Conservation (phyloP, 2,113 vertebrate genomes). For the Ictalurus punctatus region DNA sequence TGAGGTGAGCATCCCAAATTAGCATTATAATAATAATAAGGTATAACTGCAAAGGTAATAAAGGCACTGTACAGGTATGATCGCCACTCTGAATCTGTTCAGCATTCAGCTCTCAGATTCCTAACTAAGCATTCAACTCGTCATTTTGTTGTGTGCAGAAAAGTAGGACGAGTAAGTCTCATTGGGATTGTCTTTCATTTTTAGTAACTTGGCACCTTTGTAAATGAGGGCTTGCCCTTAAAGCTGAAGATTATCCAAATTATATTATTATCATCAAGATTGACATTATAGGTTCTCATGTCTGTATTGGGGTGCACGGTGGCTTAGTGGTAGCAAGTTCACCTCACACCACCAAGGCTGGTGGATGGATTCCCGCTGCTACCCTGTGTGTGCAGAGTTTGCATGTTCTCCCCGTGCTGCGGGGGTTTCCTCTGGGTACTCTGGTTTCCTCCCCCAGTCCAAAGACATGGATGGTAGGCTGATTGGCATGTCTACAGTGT, state of each 20-base stretch:
- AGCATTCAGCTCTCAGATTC: background rate
- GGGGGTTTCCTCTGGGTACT: too few species aligned
- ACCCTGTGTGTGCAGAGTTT: too few species aligned
- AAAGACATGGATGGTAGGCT: too few species aligned
- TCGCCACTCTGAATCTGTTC: background rate
- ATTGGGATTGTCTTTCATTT: background rate
- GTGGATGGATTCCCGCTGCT: too few species aligned
- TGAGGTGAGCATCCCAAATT: conserved; percentile 3
- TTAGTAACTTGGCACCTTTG: background rate
- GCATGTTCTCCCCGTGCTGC: too few species aligned
- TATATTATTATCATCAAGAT: background rate
- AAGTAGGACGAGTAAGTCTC: background rate
- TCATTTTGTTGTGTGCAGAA: background rate
- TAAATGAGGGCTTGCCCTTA: background rate
- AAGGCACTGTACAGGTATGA: background rate
- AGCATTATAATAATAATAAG: background rate
- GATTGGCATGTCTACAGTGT: too few species aligned
- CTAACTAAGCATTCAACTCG: background rate
- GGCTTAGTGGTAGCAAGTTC: too few species aligned
- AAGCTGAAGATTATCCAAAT: background rate
- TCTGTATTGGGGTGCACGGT: background rate
- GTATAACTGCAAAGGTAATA: background rate
- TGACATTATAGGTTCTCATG: background rate
- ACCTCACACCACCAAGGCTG: too few species aligned
- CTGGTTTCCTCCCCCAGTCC: too few species aligned